phyloP scores from a whole-genome alignment of 2,888 invertebrate genomes.

The Coelinius sp. region DNA sequence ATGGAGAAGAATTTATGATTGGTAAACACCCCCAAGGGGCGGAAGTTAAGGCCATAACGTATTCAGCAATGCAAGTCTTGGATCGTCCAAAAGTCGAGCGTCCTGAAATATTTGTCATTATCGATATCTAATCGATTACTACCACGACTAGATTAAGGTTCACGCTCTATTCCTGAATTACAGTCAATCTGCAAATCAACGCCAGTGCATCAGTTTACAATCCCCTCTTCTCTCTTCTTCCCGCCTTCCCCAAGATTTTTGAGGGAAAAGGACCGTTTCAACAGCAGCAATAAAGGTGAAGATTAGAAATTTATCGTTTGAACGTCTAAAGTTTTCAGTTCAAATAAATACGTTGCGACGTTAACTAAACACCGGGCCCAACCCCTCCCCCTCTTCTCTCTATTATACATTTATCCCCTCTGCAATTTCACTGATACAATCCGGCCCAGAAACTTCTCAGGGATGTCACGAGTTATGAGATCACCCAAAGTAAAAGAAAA shows the following conservation, averaged over 20 bases:
- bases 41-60: constrained; percentile 99
- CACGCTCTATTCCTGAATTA: not conserved
- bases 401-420: constrained; percentile 29
- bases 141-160: constrained; percentile 31
- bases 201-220: not conserved
- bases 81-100: constrained; percentile 79
- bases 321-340: constrained; percentile 53
- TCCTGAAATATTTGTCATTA: constrained; percentile 95
- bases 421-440: constrained; percentile 14
- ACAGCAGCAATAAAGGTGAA: not conserved
- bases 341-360: constrained; percentile 70
- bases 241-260: not conserved
- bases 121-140: constrained; percentile 84
- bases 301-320: not conserved
- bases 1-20: constrained; percentile 94
- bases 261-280: not conserved
- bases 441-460: constrained; percentile 7
- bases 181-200: not conserved
- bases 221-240: not conserved
- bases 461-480: not conserved
- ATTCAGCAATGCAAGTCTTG: constrained; percentile 97
- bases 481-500: constrained; percentile 19
- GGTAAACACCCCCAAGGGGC: constrained; percentile 97
- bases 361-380: constrained; percentile 65
- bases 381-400: constrained; percentile 50